Percentiles rank a stretch among this genome's conserved stretches.
phyloP scores from a whole-genome alignment of 2,113 vertebrate genomes.

The Nanger granti region DNA sequence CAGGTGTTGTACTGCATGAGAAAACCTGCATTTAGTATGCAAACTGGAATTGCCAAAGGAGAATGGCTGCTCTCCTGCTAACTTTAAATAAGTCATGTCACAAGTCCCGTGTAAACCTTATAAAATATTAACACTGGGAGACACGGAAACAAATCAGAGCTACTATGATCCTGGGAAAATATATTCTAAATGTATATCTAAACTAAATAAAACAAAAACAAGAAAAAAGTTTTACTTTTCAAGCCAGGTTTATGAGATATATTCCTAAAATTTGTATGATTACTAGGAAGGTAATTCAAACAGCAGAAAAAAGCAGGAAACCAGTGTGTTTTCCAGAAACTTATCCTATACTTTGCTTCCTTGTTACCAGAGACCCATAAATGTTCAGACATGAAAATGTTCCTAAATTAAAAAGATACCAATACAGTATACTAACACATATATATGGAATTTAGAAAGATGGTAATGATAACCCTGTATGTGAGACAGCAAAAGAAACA shows the following conservation, averaged over 20 bases:
- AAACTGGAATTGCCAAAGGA: conserved; percentile 3
- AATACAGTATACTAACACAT: no score
- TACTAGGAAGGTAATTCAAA: not conserved
- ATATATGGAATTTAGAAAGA: no score
- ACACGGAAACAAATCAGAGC: not conserved
- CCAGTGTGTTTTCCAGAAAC: rapidly evolving
- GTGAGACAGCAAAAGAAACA: no score
- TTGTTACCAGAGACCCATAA: rapidly evolving
- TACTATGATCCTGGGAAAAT: not conserved
- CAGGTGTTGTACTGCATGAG: not conserved
- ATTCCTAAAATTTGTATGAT: not conserved
- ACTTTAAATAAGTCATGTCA: conserved; percentile 52
- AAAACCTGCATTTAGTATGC: conserved; percentile 27
- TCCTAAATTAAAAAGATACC: not conserved
- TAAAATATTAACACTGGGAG: conserved; percentile 16
- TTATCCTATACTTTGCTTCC: rapidly evolving
- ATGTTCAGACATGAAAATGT: not conserved
- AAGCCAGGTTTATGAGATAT: not conserved
- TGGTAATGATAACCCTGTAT: no score
- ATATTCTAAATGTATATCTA: not conserved
- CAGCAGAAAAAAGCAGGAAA: not conserved
- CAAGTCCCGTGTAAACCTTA: not conserved
- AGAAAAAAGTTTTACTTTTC: not conserved
- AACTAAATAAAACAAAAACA: not conserved
- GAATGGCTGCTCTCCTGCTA: not conserved